Base-by-base conservation (phyloP, 2,797 vertebrate species). In the Leucoraja ocellata region DNA sequence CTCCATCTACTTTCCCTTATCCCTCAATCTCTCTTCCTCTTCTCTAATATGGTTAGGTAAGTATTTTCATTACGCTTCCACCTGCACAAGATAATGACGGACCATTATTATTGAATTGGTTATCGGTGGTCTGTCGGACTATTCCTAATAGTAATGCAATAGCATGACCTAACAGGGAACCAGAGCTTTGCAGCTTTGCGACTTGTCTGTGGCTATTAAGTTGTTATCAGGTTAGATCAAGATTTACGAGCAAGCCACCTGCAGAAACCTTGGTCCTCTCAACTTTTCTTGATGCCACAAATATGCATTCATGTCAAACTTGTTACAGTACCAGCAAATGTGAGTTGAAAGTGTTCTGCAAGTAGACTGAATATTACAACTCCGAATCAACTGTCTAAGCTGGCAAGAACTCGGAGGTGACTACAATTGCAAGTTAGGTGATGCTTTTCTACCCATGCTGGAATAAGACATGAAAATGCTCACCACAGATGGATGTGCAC, bases 91-190 rank as follows among this genome's bases (percentile, higher is more conserved):
- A 74, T 5, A 7, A 23, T 74, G 71, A 74, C 1, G 21, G 71
- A 21, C 71, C 18, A 25, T 74, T 74, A 23, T 74, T 63, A 88
- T 68, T 68, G 18, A 68, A 23, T 88, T 32, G 4, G 8, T 88
- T 63, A 88, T 36, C 68, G 7, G 61, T 88, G 63, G n/a, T 68
- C 36, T 13, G 84, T 21, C 23, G 61, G 32, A 88, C 32, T 68
- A 63, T 68, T 88, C 63, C 7, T 88, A 88, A 88, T 88, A 68
- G 61, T 86, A 63, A 86, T 63, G 28, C 63, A 63, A 86, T 86
- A 28, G 63, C 25, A 13, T n/a, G 54, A 16, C 25, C 81, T 63
- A 86, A 68, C 68, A 21, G 61, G 16, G n/a, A 88, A 10, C 84
- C n/a, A 68, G 63, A 68, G 36, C 28, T n/a, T 88, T 63, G 63